Conservation (phyloP, 1,140 invertebrate species). For the Zaprionus vittiger region DNA sequence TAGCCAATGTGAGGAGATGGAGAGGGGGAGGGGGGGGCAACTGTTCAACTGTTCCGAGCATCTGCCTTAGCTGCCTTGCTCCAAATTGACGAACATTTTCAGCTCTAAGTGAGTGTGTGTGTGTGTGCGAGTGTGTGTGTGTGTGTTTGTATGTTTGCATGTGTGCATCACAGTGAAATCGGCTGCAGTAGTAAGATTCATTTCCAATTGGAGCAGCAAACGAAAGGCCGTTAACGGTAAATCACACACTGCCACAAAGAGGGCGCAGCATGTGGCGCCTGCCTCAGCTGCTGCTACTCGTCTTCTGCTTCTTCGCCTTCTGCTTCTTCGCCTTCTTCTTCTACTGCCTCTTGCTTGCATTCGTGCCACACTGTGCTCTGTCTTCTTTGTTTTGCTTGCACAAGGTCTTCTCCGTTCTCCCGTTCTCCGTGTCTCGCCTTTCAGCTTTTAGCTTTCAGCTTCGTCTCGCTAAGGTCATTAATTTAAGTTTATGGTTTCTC, state of each 20-base stretch:
- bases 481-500: conserved; percentile 83
- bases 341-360: conserved; percentile 31
- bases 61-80: conserved; percentile 52
- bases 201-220: conserved; percentile 63
- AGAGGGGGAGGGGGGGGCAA: conserved; percentile 2
- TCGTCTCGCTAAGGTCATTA: conserved; percentile 70
- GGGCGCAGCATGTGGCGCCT: conserved; percentile 31
- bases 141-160: too few relatives aligned
- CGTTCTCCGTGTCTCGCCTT: conserved; percentile 2
- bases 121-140: not conserved
- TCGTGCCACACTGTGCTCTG: conserved; percentile 11
- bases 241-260: conserved; percentile 58
- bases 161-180: conserved; percentile 76
- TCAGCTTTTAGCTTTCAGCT: conserved; percentile 22
- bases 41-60: conserved; percentile 45
- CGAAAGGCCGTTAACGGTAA: conserved; percentile 72
- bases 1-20: conserved; percentile 32
- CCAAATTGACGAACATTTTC: conserved; percentile 69
- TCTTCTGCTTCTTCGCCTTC: conserved; percentile 11
- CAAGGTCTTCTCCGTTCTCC: conserved; percentile 9
- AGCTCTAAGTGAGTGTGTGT: conserved; percentile 12
- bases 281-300: conserved; percentile 14
- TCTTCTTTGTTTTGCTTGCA: conserved; percentile 16
- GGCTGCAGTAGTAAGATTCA: conserved; percentile 74
- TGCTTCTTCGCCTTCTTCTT: conserved; percentile 18